phyloP scores from a whole-genome alignment of 2,113 vertebrate species.

The Megalops atlanticus region DNA sequence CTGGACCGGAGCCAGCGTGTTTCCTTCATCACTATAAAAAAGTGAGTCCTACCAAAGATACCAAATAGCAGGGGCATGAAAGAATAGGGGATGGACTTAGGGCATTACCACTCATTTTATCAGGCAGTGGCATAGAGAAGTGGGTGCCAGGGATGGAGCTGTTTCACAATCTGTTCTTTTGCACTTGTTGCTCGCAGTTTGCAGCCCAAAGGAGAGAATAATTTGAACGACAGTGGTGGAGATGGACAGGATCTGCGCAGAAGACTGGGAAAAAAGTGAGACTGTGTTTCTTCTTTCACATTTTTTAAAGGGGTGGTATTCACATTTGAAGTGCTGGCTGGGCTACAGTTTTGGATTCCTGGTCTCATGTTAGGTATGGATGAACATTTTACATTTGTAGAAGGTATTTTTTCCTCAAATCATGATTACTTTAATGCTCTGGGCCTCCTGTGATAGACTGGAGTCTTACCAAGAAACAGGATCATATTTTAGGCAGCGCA shows the following conservation, averaged over 20 bases:
- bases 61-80: not conserved
- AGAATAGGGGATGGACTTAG: not conserved
- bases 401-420: no score
- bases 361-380: no score
- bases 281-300: not conserved
- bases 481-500: not conserved
- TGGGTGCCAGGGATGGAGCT: not conserved
- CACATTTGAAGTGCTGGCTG: no score
- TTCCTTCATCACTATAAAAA: conserved; percentile 78
- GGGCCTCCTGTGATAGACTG: no score
- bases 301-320: not conserved
- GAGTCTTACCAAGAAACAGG: not conserved
- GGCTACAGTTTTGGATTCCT: no score
- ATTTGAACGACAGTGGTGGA: conserved; percentile 31
- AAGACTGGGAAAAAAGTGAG: conserved; percentile 4
- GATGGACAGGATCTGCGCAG: conserved; percentile 71
- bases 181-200: conserved; percentile 25
- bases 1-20: conserved; percentile 68
- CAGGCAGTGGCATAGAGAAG: not conserved
- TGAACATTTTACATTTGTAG: no score
- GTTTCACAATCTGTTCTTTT: not conserved
- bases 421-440: no score
- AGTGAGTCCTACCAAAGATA: conserved; percentile 40
- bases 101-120: not conserved
- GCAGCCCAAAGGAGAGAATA: conserved; percentile 8